Percentiles rank a stretch among this genome's conserved stretches.
Conservation (phyloP, 2,888 invertebrate species). For the Lasioglossum morio region DNA sequence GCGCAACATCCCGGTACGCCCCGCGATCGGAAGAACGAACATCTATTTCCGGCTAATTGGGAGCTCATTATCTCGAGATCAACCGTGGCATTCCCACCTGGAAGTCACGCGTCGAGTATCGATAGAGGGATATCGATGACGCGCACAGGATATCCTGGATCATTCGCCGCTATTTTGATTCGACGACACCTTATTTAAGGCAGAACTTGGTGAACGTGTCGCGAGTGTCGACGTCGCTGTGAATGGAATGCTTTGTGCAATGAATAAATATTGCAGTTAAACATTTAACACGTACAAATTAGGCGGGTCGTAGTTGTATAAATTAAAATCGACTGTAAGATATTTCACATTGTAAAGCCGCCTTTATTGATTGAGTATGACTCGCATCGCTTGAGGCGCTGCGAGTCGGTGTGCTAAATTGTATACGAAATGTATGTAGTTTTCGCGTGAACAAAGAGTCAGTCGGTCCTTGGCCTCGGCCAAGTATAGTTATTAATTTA, state of each 20-base stretch:
- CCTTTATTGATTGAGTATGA: too few relatives aligned
- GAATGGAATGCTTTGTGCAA: neutral
- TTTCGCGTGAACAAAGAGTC: too few relatives aligned
- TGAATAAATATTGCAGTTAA: neutral
- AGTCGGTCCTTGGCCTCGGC: too few relatives aligned
- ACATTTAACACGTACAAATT: neutral
- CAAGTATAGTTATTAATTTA: too few relatives aligned
- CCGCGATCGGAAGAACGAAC: conserved; percentile 39
- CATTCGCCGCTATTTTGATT: conserved; percentile 28
- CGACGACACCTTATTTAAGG: conserved; percentile 6
- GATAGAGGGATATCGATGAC: conserved; percentile 40
- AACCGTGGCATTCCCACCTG: neutral
- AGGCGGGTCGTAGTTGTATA: neutral
- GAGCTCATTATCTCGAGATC: conserved; percentile 49
- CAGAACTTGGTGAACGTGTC: conserved; percentile 9
- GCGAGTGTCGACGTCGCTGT: conserved; percentile 8
- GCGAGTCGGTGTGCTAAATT: too few relatives aligned
- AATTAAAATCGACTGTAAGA: too few relatives aligned
- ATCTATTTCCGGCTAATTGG: conserved; percentile 56
- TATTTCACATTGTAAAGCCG: too few relatives aligned
- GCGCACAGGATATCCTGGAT: conserved; percentile 47
- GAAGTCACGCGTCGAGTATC: conserved; percentile 40
- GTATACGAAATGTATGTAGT: too few relatives aligned
- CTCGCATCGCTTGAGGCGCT: too few relatives aligned
- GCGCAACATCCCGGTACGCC: conserved; percentile 29